Evolutionary conservation across 2,113 vertebrate genomes (phyloP), one percentile per base, ranked within the genome.

Genomic region (Manacus vitellinus): DNA sequence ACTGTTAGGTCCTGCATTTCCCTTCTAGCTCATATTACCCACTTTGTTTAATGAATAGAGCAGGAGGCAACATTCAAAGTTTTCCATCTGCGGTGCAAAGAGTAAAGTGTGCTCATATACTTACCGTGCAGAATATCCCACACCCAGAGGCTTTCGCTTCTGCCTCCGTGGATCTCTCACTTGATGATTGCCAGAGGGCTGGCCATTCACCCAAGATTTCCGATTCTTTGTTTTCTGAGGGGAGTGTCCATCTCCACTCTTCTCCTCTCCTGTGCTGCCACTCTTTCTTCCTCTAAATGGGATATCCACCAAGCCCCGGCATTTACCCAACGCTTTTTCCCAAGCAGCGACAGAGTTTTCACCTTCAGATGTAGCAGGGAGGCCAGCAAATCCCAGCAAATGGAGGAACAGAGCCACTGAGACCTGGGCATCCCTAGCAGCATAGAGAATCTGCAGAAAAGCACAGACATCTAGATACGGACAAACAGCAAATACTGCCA

Each of bases 71-170:
- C 54, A 54, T 28, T 51, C 51, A 49, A 66, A 30, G 58, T 46
- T 58, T 78, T 85, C 43, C 23, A 44, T 7, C 58, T 28, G 31
- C 5, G 2, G 9, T 3, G 8, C 28, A 58, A 35, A 23, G 41
- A 47, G 10, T 31, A 91, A 68, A 52, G 76, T 0, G 8, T 30
- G n/a, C 39, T 65, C 25, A n/a, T 3, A 39, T 5, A 73, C 41
- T 95, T 96, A 99, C 99, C 99, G 99, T 93, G 99, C 98, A 8
- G 99, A 99, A 85, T 99, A 99, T 44, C 99, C 99, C 47, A 98
- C 97, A 2, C 99, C 99, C 43, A 99, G 97, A 13, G 99, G 98
- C 92, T 99, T 99, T 95, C 98, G 97, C 94, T 98, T 99, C 66
- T 99, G 98, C 90, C 96, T 99, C 44, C 99, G 98, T 8, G 99